Evolutionary conservation across 2,797 vertebrate genomes (phyloP), one percentile per base, ranked within the genome.

Genomic region (Melanotaenia nigrans): DNA sequence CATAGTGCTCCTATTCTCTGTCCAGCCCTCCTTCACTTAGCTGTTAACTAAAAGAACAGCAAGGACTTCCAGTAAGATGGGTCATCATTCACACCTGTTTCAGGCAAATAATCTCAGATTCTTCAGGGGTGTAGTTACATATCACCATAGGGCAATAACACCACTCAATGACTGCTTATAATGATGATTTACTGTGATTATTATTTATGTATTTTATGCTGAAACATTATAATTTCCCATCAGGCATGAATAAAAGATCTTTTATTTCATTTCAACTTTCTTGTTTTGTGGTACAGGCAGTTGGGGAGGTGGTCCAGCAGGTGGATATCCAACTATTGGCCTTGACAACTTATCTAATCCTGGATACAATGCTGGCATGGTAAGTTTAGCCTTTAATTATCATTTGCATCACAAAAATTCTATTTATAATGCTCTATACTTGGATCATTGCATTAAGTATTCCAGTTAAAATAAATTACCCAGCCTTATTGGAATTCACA

Each of bases 301-400:
- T 61, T 99, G 98, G 98, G 97, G 97, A 42, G 93, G 94, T 24
- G 92, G 96, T 1, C 85, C 93, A 53, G 68, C 93, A 1, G 83
- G 94, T 77, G 96, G 93, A 77, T 95, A 96, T 82, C 92, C 93
- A 24, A 65, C 90, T 56, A 87, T 93, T 61, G 91, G 93, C 36
- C 71, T 93, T 55, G 83, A 84, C 68, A 82, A 56, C 62, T 35
- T 92, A 65, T 78, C 84, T 38, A 94, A 90, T 77, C 79, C 92
- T 57, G 92, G 92, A 75, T 94, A 92, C 85, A 90, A 82, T 8
- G 62, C 90, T 81, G 93, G 92, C 90, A 95, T 98, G 97, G 97
- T 98, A 89, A 93, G 96, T 89, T 76, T 62, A 49, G 1, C 24
- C n/a, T 20, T 14, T 20, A 55, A 76, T 30, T 75, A 70, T 32